Conservation (phyloP, 2,113 vertebrate species). For the Orientallactaga bullata region DNA sequence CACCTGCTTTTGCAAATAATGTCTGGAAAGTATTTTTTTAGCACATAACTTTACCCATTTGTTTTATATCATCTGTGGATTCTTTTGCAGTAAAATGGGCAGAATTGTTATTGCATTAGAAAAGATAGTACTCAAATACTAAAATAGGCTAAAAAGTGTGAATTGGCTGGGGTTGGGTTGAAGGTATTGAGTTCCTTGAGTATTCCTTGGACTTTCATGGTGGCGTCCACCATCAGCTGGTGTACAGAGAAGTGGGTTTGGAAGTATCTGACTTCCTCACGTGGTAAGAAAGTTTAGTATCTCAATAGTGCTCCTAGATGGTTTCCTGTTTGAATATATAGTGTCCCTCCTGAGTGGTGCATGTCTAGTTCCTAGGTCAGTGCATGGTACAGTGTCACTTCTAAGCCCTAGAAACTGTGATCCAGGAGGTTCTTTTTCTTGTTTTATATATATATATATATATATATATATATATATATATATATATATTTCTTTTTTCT, state of each 20-base stretch:
- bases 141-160: not conserved
- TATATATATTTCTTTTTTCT: too few species aligned
- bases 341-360: not conserved
- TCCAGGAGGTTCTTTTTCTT: not conserved
- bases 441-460: too few species aligned
- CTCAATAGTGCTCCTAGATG: not conserved
- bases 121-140: not conserved
- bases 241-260: constrained; percentile 48
- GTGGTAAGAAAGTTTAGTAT: constrained; percentile 31
- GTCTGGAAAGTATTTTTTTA: constrained; percentile 34
- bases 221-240: constrained; percentile 7
- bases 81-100: constrained; percentile 36
- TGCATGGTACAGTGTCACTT: constrained; percentile 9
- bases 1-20: constrained; percentile 35
- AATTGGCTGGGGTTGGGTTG: constrained; percentile 31
- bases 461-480: too few species aligned
- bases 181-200: not conserved
- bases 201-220: constrained; percentile 31
- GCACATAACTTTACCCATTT: not conserved
- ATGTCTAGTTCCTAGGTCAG: not conserved
- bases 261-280: constrained; percentile 58
- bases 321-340: constrained; percentile 48
- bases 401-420: constrained; percentile 20
- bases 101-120: not conserved
- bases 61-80: not conserved